phyloP scores from a whole-genome alignment of 2,888 invertebrate species.

The Willowsia nigromaculata region DNA sequence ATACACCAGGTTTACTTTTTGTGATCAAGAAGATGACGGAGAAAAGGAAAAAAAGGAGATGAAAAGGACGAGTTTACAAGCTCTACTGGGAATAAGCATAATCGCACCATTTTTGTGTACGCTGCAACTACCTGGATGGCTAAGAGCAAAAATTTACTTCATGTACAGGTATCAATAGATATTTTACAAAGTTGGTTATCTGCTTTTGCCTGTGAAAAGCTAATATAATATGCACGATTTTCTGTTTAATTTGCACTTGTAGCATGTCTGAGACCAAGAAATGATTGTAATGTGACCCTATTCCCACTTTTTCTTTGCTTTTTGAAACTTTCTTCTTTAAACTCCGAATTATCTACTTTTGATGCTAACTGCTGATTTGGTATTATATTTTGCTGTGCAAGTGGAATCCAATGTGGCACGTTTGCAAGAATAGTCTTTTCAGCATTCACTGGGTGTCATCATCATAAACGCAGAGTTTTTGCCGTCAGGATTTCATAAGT shows the following conservation, averaged over 20 bases:
- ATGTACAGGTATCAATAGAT: not conserved
- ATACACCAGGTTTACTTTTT: not conserved
- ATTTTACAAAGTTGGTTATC: too few relatives aligned
- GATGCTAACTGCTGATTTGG: not conserved
- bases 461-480: slow-evolving; percentile 10
- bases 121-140: not conserved
- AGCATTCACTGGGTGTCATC: not conserved
- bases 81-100: not conserved
- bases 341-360: not conserved
- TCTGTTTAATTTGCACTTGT: not conserved
- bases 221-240: not conserved
- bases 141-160: not conserved
- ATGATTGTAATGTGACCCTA: not conserved
- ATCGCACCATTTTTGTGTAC: not conserved
- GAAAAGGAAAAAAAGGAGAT: not conserved
- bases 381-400: not conserved
- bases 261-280: not conserved
- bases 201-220: too few relatives aligned
- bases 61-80: not conserved
- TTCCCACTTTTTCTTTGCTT: not conserved
- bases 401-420: slow-evolving; percentile 5
- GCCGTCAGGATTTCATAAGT: slow-evolving; percentile 21
- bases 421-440: slow-evolving; percentile 1
- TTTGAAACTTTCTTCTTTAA: not conserved
- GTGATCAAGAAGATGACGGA: not conserved